Evolutionary conservation across 2,797 vertebrate genomes (phyloP).

Genomic region (Helostoma temminkii): DNA sequence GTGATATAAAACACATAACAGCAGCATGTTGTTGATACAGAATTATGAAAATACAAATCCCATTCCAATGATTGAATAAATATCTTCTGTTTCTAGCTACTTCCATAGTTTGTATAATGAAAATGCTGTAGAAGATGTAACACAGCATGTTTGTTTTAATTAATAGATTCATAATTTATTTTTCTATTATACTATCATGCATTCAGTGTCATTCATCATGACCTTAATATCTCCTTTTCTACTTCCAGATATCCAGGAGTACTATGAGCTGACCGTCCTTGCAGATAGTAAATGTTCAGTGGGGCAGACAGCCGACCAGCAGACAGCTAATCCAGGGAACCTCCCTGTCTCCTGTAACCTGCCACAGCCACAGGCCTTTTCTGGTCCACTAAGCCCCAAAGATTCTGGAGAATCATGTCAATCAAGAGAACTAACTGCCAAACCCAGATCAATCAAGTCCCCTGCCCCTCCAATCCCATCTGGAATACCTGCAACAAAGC

Average conservation of each 20-base stretch:
- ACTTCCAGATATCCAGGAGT: conserved; percentile 83
- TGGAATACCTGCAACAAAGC: conserved; percentile 10
- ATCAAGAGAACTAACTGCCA: conserved; percentile 42
- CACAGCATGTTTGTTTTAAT: not conserved
- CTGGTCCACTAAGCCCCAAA: conserved; percentile 3
- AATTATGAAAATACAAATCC: too few relatives aligned
- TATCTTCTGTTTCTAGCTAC: too few relatives aligned
- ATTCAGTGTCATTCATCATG: not conserved
- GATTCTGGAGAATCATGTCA: conserved; percentile 20
- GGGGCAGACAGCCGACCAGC: conserved; percentile 18
- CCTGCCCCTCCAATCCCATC: conserved; percentile 66
- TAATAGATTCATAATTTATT: not conserved
- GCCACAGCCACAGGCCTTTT: conserved; percentile 21
- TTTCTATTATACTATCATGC: not conserved
- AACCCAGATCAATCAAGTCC: conserved; percentile 63
- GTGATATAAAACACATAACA: not conserved
- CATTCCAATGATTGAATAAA: too few relatives aligned
- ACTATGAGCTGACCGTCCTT: conserved; percentile 75
- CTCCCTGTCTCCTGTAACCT: conserved; percentile 9
- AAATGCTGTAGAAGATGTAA: not conserved
- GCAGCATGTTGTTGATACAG: not conserved
- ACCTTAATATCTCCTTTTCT: conserved; percentile 12
- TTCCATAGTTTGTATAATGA: too few relatives aligned
- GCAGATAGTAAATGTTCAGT: conserved; percentile 49
- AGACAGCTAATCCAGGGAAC: not conserved